Conservation (phyloP, 2,113 vertebrate genomes). For the Chiloscyllium plagiosum region DNA sequence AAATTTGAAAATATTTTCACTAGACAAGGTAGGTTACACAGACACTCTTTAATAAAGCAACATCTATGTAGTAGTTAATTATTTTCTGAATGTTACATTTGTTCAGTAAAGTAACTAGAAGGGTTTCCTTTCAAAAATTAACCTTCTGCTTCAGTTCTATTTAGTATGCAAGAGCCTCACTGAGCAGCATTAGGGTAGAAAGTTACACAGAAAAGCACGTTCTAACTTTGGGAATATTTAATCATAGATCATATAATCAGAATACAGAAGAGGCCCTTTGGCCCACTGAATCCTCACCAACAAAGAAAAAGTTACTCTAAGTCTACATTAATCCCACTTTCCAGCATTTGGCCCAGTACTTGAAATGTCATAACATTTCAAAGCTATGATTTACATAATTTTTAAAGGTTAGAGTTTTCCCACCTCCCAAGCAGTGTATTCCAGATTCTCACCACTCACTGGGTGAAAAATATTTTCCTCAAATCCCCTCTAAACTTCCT, state of each 20-base stretch:
- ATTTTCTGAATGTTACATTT: neutral
- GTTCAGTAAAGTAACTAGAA: neutral
- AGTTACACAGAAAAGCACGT: neutral
- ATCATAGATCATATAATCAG: neutral
- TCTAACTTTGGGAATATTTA: slow-evolving; percentile 9
- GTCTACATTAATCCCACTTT: too few relatives aligned
- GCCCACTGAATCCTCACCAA: too few relatives aligned
- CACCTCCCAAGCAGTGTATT: too few relatives aligned
- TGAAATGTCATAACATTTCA: too few relatives aligned
- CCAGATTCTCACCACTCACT: too few relatives aligned
- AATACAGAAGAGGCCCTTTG: too few relatives aligned
- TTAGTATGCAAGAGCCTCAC: neutral
- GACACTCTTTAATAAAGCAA: neutral
- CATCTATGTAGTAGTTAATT: neutral
- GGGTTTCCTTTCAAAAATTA: neutral
- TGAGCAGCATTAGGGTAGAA: neutral
- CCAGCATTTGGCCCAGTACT: too few relatives aligned
- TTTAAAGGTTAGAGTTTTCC: too few relatives aligned
- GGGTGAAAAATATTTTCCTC: too few relatives aligned
- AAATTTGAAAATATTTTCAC: neutral
- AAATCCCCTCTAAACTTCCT: too few relatives aligned
- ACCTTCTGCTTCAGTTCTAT: neutral
- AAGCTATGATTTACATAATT: too few relatives aligned
- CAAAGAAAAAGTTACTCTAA: too few relatives aligned
- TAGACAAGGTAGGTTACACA: neutral